Evolutionary conservation across 2,113 vertebrate species (phyloP).

Genomic region (Numida meleagris): DNA sequence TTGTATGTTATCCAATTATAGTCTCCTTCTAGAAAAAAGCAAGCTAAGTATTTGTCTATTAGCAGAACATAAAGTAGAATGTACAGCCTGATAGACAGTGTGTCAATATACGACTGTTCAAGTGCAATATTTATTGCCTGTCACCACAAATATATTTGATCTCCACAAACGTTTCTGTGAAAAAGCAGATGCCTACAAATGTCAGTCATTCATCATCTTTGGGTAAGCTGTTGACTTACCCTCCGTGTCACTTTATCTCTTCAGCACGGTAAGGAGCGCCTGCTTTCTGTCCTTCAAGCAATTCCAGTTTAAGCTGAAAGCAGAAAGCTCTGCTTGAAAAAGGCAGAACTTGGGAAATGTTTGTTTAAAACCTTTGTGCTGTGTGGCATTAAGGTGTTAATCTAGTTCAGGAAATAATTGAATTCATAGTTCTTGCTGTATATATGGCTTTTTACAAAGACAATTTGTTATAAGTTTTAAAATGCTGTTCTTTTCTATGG

Average conservation of each 20-base stretch:
- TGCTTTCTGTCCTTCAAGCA: not conserved
- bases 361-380: not conserved
- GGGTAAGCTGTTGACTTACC: not conserved
- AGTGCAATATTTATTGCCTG: not conserved
- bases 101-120: not conserved
- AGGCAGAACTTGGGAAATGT: not conserved
- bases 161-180: not conserved
- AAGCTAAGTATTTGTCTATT: not conserved
- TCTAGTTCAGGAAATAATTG: not conserved
- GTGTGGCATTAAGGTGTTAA: not conserved
- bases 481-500: not conserved
- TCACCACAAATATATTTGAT: not conserved
- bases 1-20: not conserved
- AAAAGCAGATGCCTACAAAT: not conserved
- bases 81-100: not conserved
- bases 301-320: not conserved
- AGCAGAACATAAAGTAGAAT: not conserved
- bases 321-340: not conserved
- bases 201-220: not conserved
- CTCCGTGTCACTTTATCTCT: not conserved
- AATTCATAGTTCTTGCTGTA: not conserved
- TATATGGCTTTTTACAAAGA: not conserved
- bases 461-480: accelerated
- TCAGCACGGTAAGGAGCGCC: accelerated
- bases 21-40: not conserved